A percentile compares a stretch with the other conserved stretches of the same genome.
Conservation (phyloP, 2,797 vertebrate species). For the Momotus momota region DNA sequence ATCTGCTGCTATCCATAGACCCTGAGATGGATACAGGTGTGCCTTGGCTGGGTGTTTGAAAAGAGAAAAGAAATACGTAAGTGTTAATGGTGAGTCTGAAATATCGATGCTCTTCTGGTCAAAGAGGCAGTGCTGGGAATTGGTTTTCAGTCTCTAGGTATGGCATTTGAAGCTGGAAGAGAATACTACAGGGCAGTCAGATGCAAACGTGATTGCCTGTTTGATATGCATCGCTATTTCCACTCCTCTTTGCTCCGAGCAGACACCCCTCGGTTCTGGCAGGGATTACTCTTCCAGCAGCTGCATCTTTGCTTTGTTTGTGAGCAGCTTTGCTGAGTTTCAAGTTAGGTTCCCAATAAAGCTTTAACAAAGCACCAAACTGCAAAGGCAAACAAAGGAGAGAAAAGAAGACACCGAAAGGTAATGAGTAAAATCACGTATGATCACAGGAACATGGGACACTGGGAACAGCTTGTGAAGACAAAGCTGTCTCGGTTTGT, state of each 20-base stretch:
- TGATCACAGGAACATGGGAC: neutral
- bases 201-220: neutral
- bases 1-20: rapidly evolving
- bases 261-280: neutral
- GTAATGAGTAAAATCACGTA: neutral
- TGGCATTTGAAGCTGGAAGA: neutral
- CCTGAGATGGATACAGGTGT: neutral
- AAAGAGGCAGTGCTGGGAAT: neutral
- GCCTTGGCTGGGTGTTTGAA: neutral
- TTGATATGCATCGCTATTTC: neutral
- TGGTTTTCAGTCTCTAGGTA: neutral
- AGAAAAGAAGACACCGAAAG: neutral
- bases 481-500: neutral
- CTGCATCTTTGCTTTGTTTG: neutral
- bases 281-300: neutral
- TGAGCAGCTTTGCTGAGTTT: neutral
- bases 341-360: neutral
- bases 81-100: neutral
- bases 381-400: neutral
- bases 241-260: neutral
- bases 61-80: neutral
- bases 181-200: neutral
- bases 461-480: neutral
- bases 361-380: neutral
- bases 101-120: neutral